Conservation (phyloP, 2,797 vertebrate species). For the Sebastes alutus region DNA sequence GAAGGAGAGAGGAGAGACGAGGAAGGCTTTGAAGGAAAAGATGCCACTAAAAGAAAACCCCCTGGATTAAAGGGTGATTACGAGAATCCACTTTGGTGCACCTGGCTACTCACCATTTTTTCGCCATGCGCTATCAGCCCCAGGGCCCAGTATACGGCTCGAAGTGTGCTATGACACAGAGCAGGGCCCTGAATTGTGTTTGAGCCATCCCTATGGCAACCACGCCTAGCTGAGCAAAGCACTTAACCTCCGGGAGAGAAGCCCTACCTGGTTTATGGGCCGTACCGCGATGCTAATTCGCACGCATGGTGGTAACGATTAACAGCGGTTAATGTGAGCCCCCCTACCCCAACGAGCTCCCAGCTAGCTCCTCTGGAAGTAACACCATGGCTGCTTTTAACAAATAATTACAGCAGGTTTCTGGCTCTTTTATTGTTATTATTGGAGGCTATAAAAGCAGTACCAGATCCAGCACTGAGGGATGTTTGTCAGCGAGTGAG, state of each 20-base stretch:
- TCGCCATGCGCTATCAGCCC: not conserved
- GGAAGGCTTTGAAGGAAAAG: constrained; percentile 16
- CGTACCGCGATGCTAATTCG: constrained; percentile 53
- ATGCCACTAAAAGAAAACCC: constrained; percentile 9
- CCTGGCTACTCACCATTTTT: constrained; percentile 26
- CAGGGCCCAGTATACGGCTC: not conserved
- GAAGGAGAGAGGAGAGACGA: not conserved
- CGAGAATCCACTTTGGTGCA: constrained; percentile 32
- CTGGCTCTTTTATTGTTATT: constrained; percentile 64
- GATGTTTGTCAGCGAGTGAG: constrained; percentile 24
- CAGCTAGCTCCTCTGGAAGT: constrained; percentile 47
- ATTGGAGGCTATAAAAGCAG: constrained; percentile 50
- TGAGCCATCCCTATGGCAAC: constrained; percentile 46
- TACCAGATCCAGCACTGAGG: constrained; percentile 21
- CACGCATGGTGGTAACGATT: constrained; percentile 64
- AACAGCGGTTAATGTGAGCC: constrained; percentile 55
- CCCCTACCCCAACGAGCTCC: constrained; percentile 28
- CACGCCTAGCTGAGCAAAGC: constrained; percentile 54
- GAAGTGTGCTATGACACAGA: not conserved
- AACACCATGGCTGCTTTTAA: constrained; percentile 57
- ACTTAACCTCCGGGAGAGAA: constrained; percentile 61
- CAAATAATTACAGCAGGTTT: constrained; percentile 66
- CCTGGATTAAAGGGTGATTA: constrained; percentile 43
- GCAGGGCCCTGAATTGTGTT: constrained; percentile 7
- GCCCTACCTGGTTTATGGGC: constrained; percentile 58